These are phyloP conservation scores for Apamea crenata DNA, from an alignment of 2,888 invertebrate species.

Conservation along the genomic window DNA sequence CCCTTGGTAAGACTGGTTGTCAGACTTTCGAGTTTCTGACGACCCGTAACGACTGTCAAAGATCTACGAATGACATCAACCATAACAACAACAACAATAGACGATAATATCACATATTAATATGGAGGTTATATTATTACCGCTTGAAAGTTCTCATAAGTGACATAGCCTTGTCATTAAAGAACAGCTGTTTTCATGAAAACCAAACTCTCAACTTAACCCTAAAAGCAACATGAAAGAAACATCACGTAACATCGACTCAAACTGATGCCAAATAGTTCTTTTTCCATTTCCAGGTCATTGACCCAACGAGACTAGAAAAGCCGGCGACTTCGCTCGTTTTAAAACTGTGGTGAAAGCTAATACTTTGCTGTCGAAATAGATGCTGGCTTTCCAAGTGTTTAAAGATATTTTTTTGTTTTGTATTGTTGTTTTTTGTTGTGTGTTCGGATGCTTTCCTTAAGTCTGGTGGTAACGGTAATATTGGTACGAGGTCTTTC, in stretches of 20 bases:
- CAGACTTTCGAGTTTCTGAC: no score
- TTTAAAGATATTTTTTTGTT: slow-evolving; percentile 41
- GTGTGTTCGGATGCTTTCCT: neutral
- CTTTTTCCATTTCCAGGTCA: slow-evolving; percentile 73
- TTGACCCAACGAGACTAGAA: slow-evolving; percentile 71
- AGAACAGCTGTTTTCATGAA: slow-evolving; percentile 10
- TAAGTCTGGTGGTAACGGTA: neutral
- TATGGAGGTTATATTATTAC: neutral
- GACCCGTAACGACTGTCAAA: no score
- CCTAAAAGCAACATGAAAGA: slow-evolving; percentile 74
- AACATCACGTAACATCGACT: slow-evolving; percentile 70
- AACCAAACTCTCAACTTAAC: slow-evolving; percentile 30
- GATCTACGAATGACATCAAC: no score
- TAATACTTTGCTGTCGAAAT: slow-evolving; percentile 61
- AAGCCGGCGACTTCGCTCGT: slow-evolving; percentile 70
- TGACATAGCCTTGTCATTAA: neutral
- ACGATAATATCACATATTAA: no score
- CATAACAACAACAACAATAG: no score
- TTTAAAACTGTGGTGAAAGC: slow-evolving; percentile 67
- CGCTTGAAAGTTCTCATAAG: neutral
- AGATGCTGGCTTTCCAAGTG: slow-evolving; percentile 51
- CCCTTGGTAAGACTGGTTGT: no score
- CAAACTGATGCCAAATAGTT: slow-evolving; percentile 77
- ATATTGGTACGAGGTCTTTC: neutral
- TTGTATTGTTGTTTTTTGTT: slow-evolving; percentile 29